Conservation (phyloP, 2,888 invertebrate genomes). For the Pyrrhopygopsis socrates region DNA sequence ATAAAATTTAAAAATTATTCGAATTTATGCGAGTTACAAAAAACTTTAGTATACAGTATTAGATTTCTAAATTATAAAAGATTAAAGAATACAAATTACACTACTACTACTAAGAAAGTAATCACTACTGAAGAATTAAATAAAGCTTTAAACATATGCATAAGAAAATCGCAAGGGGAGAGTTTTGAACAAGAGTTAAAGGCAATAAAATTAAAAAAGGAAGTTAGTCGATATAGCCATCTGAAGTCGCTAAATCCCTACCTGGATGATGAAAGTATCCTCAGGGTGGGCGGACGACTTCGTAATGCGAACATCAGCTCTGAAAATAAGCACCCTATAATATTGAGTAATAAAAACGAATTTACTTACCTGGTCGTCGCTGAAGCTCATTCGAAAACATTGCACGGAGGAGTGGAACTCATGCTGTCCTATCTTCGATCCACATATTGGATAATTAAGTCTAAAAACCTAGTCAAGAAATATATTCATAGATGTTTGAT, state of each 20-base stretch:
- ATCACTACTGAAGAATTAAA: slow-evolving; percentile 16
- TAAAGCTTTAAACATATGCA: slow-evolving; percentile 14
- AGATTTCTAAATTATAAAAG: slow-evolving; percentile 9
- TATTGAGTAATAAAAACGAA: slow-evolving; percentile 65
- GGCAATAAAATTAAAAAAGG: not conserved
- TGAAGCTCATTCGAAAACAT: slow-evolving; percentile 71
- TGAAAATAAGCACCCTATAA: slow-evolving; percentile 60
- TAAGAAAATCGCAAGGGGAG: not conserved
- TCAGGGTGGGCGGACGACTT: slow-evolving; percentile 57
- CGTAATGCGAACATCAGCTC: slow-evolving; percentile 23
- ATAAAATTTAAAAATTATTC: not conserved
- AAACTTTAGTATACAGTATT: slow-evolving; percentile 6
- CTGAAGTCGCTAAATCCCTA: slow-evolving; percentile 47
- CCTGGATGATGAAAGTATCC: slow-evolving; percentile 36
- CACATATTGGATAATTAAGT: slow-evolving; percentile 70
- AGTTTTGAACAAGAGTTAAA: not conserved
- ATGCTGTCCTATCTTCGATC: slow-evolving; percentile 76
- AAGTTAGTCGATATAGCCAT: slow-evolving; percentile 16
- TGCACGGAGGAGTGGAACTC: slow-evolving; percentile 72
- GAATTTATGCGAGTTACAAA: slow-evolving; percentile 6
- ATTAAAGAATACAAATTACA: not conserved
- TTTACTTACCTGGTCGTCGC: slow-evolving; percentile 73
- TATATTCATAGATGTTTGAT: slow-evolving; percentile 75
- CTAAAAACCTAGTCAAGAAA: slow-evolving; percentile 70
- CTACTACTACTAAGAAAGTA: not conserved